Evolutionary conservation across 2,113 vertebrate species (phyloP).

Genomic region (Sardina pilchardus): DNA sequence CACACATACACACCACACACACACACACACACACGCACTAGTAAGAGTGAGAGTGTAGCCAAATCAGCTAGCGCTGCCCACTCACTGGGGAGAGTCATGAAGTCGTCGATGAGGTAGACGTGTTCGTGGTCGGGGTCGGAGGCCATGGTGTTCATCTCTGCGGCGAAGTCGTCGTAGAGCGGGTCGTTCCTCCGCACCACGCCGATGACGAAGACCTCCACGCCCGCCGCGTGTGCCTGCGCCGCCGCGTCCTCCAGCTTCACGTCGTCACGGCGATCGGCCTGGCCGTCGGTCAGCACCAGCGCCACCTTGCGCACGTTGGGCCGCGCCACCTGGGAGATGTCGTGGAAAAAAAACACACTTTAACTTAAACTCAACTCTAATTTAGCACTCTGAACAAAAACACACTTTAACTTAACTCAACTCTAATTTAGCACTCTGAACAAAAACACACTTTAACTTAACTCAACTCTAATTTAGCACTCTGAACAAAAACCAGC

Average conservation of each 20-base stretch:
- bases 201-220: slow-evolving; percentile 82
- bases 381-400: too few species aligned
- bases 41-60: background rate
- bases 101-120: slow-evolving; percentile 80
- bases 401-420: too few species aligned
- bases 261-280: slow-evolving; percentile 69
- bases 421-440: too few species aligned
- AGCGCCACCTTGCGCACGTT: slow-evolving; percentile 77
- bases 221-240: slow-evolving; percentile 55
- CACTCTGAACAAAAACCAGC: too few species aligned
- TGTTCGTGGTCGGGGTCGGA: slow-evolving; percentile 78
- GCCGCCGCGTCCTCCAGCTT: slow-evolving; percentile 63
- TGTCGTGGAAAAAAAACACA: too few species aligned
- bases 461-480: too few species aligned
- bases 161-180: slow-evolving; percentile 68
- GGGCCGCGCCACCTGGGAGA: slow-evolving; percentile 66
- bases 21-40: too few species aligned
- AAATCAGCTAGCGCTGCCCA: slow-evolving; percentile 11
- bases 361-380: too few species aligned
- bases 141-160: slow-evolving; percentile 79
- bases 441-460: too few species aligned
- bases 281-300: slow-evolving; percentile 80
- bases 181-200: slow-evolving; percentile 73
- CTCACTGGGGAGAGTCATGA: slow-evolving; percentile 76
- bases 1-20: too few species aligned